Conservation (phyloP, 2,888 invertebrate species). For the Buathra laborator region DNA sequence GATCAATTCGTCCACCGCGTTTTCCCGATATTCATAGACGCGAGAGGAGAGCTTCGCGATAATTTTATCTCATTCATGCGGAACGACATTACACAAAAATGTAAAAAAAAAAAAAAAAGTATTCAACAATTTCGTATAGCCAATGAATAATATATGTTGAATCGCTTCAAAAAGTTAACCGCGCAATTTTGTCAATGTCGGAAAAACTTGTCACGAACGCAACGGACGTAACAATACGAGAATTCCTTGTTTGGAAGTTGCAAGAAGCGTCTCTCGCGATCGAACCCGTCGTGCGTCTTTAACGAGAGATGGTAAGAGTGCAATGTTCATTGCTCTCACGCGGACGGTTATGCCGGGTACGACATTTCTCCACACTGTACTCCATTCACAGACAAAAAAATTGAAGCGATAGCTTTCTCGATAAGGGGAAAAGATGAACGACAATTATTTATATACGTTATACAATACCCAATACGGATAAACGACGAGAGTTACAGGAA, state of each 20-base stretch:
- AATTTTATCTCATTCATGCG: not conserved
- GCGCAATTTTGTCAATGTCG: not conserved
- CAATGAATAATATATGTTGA: not conserved
- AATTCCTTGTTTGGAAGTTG: slow-evolving; percentile 7
- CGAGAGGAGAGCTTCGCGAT: not conserved
- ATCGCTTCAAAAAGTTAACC: not conserved
- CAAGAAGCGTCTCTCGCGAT: not conserved
- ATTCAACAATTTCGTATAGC: not conserved
- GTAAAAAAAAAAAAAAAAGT: not conserved
- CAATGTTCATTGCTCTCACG: slow-evolving; percentile 1
- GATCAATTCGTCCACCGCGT: not conserved
- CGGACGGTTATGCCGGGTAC: not conserved
- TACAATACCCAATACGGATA: slow-evolving; percentile 8
- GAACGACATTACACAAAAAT: not conserved
- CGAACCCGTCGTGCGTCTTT: not conserved
- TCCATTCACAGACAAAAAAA: not conserved
- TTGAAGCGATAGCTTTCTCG: not conserved
- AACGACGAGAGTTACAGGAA: not conserved
- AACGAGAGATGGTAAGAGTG: slow-evolving; percentile 17
- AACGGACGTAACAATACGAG: slow-evolving; percentile 10
- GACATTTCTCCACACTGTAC: slow-evolving; percentile 1
- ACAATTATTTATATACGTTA: not conserved
- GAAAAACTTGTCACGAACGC: not conserved
- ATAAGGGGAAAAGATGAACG: slow-evolving; percentile 4
- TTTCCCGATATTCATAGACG: slow-evolving; percentile 25